Evolutionary conservation across 2,113 vertebrate species (phyloP), one percentile per base, ranked within the genome.

Genomic region (Crotalus tigris): DNA sequence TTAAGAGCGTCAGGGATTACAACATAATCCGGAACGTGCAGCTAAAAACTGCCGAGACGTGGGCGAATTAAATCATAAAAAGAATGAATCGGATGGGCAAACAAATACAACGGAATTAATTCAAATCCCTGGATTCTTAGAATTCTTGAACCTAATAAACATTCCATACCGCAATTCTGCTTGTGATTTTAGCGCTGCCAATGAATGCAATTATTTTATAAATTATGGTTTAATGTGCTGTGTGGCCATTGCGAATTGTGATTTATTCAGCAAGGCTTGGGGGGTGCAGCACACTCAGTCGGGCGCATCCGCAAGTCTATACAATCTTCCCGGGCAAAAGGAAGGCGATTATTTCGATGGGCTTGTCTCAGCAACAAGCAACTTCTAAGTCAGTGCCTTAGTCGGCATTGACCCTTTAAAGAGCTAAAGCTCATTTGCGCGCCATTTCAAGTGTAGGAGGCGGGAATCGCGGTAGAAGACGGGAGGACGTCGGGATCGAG

Each of bases 381-480:
- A 81, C 15, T 8, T 21, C 5, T 1, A 6, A 44, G 7, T 17
- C 33, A 44, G 75, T 4, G 3, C 33, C 75, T 88, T 5, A 0
- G 89, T 0, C 3, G 58, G 46, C 75, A 21, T 44, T 12, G 86
- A 54, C 90, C 90, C 61, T 91, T 93, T 85, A 58, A 93, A 87
- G 85, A 33, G 53, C 39, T 2, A 4, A 3, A 4, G 53, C 21
- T 29, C 24, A 59, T 81, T 91, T 85, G 39, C 15, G 93, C 93
- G 93, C 93, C 93, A 58, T 85, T 88, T 89, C 53, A 44, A 88
- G 51, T 23, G 3, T 33, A 26, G 86, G 64, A n/a, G 86, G 89
- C 59, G 86, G 86, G 49, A 88, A 51, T 0, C 2, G 10, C 55
- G 3, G 19, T n/a, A 87, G 59, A 57, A 6, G 17, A 24, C 19